Conservation (phyloP, 2,113 vertebrate genomes). For the Oceanites oceanicus region DNA sequence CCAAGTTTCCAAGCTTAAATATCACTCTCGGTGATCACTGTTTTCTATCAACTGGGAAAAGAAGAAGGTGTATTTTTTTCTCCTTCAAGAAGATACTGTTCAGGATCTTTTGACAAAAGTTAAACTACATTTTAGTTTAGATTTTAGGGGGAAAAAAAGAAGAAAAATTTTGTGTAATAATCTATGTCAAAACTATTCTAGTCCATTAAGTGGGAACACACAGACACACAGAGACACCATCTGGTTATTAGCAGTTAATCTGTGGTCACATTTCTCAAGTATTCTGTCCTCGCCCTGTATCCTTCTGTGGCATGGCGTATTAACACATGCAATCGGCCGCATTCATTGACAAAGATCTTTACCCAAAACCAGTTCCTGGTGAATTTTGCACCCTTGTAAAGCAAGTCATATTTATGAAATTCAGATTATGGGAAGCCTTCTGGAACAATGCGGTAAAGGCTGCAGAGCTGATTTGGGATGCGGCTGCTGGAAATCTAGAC, state of each 20-base stretch:
- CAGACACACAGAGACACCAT: neutral
- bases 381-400: neutral
- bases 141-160: fast-evolving
- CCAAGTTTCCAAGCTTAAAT: neutral
- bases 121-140: neutral
- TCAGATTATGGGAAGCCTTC: neutral
- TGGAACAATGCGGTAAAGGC: neutral
- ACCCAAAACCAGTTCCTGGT: neutral
- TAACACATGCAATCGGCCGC: neutral
- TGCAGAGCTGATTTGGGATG: neutral
- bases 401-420: neutral
- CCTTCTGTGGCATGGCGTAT: neutral
- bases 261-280: neutral
- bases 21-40: neutral
- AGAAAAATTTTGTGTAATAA: neutral
- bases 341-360: neutral
- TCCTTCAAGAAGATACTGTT: neutral
- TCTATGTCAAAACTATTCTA: neutral
- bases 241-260: neutral
- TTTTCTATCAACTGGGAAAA: neutral
- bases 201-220: neutral
- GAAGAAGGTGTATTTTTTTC: neutral
- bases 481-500: neutral
- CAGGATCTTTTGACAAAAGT: neutral
- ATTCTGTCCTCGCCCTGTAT: neutral